These are phyloP conservation scores for Speoplatyrhinus poulsoni DNA, from an alignment of 2,113 vertebrate genomes.

Conservation along the genomic window DNA sequence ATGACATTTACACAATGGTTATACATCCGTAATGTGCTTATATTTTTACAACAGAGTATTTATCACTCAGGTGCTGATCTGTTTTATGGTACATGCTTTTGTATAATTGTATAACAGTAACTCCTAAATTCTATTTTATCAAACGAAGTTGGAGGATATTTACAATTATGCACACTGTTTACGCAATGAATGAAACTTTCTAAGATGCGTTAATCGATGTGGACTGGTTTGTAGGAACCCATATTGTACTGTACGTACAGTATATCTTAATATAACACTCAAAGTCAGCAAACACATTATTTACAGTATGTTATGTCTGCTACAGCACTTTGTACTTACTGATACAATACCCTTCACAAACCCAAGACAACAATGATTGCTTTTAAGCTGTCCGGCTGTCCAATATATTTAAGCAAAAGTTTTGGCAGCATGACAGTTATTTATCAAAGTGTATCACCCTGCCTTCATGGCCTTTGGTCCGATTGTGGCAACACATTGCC, in stretches of 20 bases:
- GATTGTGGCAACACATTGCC: not conserved
- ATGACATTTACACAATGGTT: too few relatives aligned
- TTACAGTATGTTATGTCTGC: slow-evolving; percentile 46
- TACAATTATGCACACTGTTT: slow-evolving; percentile 34
- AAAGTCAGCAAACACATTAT: slow-evolving; percentile 46
- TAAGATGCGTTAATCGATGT: not conserved
- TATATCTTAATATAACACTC: slow-evolving; percentile 20
- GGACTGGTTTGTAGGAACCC: not conserved
- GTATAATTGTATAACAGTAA: not conserved
- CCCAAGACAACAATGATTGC: slow-evolving; percentile 1
- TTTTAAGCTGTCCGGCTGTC: slow-evolving; percentile 4
- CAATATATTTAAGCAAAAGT: not conserved
- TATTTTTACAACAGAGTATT: slow-evolving; percentile 1
- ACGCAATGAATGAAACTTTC: too few relatives aligned
- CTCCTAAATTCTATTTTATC: slow-evolving; percentile 13
- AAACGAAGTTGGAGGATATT: slow-evolving; percentile 32
- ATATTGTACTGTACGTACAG: not conserved
- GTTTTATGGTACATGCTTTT: slow-evolving; percentile 47
- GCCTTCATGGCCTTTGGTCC: not conserved
- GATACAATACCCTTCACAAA: not conserved
- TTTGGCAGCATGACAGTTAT: not conserved
- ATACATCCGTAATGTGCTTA: too few relatives aligned
- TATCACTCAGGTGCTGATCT: slow-evolving; percentile 12
- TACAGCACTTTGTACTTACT: slow-evolving; percentile 36
- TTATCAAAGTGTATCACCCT: slow-evolving; percentile 25